Conservation (phyloP, 2,113 vertebrate species). For the Muntiacus reevesi region DNA sequence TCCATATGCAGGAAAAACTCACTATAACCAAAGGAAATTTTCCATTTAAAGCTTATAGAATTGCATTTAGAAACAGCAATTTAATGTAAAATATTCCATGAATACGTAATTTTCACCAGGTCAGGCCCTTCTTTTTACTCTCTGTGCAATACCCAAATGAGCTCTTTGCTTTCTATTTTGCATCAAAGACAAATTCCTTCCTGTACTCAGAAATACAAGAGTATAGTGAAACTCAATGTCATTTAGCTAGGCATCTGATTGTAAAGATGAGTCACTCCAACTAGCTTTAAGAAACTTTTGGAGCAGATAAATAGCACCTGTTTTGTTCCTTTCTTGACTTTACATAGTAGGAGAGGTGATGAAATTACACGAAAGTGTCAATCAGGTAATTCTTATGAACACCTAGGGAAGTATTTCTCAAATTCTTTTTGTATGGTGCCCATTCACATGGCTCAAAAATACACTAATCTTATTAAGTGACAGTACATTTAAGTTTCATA, state of each 20-base stretch:
- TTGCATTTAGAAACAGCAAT: conserved; percentile 50
- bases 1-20: not conserved
- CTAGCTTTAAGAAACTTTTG: not conserved
- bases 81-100: conserved; percentile 70
- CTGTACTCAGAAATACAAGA: conserved; percentile 38
- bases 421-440: not conserved
- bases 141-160: conserved; percentile 56
- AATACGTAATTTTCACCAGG: conserved; percentile 62
- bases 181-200: conserved; percentile 66
- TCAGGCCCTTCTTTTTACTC: conserved; percentile 41
- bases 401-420: not conserved
- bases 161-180: conserved; percentile 56
- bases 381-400: not conserved
- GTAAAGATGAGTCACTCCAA: not conserved
- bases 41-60: conserved; percentile 39
- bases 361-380: not conserved
- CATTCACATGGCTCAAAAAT: not conserved
- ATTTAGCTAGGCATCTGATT: conserved; percentile 24
- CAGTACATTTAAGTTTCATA: not conserved
- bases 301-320: not conserved
- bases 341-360: not conserved
- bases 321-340: not conserved
- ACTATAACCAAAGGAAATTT: not conserved
- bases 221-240: conserved; percentile 55
- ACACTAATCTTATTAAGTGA: not conserved